Conservation (phyloP, 2,888 invertebrate genomes). For the Melitaea athalia region DNA sequence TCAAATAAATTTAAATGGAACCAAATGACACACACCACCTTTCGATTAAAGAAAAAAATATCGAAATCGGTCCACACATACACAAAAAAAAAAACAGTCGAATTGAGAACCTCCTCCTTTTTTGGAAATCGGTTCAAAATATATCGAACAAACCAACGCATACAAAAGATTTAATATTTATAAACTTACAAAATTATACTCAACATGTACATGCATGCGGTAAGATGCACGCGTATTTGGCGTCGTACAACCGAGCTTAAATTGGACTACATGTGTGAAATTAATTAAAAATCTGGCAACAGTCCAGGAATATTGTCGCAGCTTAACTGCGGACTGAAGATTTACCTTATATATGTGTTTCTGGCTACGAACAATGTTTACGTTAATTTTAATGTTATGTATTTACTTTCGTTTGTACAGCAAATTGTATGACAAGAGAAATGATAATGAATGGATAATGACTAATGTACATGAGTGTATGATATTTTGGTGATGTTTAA, state of each 20-base stretch:
- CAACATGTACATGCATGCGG: constrained; percentile 2
- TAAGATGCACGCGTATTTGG: constrained; percentile 4
- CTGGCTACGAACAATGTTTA: not conserved
- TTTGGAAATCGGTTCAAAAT: too few relatives aligned
- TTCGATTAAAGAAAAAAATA: too few relatives aligned
- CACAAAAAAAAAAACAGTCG: too few relatives aligned
- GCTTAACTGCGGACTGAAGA: constrained; percentile 1
- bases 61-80: too few relatives aligned
- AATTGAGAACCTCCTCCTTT: too few relatives aligned
- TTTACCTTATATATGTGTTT: constrained; percentile 3
- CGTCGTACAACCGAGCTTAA: constrained; percentile 9
- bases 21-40: too few relatives aligned
- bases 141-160: not conserved
- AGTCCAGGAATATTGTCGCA: constrained; percentile 12
- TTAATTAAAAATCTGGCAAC: constrained; percentile 23
- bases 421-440: too few relatives aligned
- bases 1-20: too few relatives aligned
- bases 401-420: not conserved
- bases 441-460: too few relatives aligned
- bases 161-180: not conserved
- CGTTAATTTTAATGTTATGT: not conserved
- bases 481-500: too few relatives aligned
- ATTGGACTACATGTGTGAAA: constrained; percentile 14
- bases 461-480: too few relatives aligned
- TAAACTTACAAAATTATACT: not conserved